Base-by-base conservation (phyloP, 2,113 vertebrate genomes). In the Dinomys branickii region DNA sequence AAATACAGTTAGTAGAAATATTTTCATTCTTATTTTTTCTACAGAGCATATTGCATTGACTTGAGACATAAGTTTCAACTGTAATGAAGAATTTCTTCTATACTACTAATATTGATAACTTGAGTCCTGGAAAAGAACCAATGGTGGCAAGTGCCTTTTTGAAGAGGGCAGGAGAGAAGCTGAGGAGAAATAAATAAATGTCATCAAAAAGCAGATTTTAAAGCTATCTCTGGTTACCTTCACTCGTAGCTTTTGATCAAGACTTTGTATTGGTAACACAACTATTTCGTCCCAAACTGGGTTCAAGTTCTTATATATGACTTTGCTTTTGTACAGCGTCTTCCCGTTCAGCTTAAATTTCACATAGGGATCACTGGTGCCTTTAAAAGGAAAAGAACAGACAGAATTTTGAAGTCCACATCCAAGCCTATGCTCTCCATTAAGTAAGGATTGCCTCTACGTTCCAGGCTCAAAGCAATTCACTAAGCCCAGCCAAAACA, bases 241-340 rank as follows among this genome's bases (percentile, higher is more conserved):
- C 93, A 99, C 97, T 30, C 98, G 98, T 1, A 99, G 98, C 58
- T 98, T 98, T 84, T 99, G 99, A 41, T 99, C 98, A 16, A 99
- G 98, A 90, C 99, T 99, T 81, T 99, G 99, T 41, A 99, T 98
- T 1, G 99, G 99, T 89, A 99, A 97, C 52, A 99, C 99, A 38
- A 99, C 99, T 11, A 98, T 98, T 96, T 99, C 99, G 28, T 99
- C 99, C 99, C 99, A 99, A 20, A 98, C 97, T 1, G 99, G 99
- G 96, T 99, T 99, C 96, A 99, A 97, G 98, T 99, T 99, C 98
- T 99, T 99, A 96, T 99, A 99, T 90, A 99, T 98, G 20, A 99
- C 99, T 98, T 99, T 99, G 97, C 99, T 99, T 98, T 99, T 99
- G 97, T 99, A 99, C 24, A 99, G 97, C 6, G 99, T 99, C 97